Base-by-base conservation (phyloP, 2,113 vertebrate species). In the Brachypteracias leptosomus region DNA sequence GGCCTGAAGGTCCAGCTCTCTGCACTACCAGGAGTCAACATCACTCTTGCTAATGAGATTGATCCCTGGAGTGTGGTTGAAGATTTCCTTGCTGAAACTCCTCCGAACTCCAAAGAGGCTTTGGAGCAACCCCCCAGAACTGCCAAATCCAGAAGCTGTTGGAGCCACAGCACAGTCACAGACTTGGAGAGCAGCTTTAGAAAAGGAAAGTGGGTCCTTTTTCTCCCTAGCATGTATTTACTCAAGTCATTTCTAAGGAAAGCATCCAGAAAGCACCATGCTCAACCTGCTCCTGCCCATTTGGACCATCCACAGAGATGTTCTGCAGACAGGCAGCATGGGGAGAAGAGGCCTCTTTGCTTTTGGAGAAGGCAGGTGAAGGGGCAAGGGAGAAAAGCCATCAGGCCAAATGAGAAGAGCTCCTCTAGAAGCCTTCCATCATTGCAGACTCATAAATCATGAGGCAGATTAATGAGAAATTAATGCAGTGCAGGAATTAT, bases 391-490 rank as follows among this genome's bases (percentile, higher is more conserved):
- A 91, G 54, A 83, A 88, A 85, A 92, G 74, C 46, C 92, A 81
- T 72, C 24, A 92, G 85, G 72, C 42, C 87, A 93, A 89, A 75
- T 85, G 81, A 89, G 85, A 70, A 79, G 17, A 5, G 3, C 51
- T 94, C 55, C 76, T 90, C 78, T 82, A 85, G 94, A 96, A 93
- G 78, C 54, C 81, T 96, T 92, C 86, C 66, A 74, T 93, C 94
- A 95, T 92, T 96, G 95, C 91, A 89, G 90, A 70, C 74, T 91
- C 91, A 95, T 94, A 95, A 95, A 95, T 96, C 92, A 93, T 52
- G 66, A 77, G 72, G 81, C 65, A 95, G 85, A 97, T 96, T 96
- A 96, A 96, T 96, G 93, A 93, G 93, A 88, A 95, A 97, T 96
- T 94, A 97, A 96, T 95, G 86, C 91, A 76, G 93, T 89, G 86